Evolutionary conservation across 2,797 vertebrate species (phyloP).

Genomic region (Microchirus variegatus): DNA sequence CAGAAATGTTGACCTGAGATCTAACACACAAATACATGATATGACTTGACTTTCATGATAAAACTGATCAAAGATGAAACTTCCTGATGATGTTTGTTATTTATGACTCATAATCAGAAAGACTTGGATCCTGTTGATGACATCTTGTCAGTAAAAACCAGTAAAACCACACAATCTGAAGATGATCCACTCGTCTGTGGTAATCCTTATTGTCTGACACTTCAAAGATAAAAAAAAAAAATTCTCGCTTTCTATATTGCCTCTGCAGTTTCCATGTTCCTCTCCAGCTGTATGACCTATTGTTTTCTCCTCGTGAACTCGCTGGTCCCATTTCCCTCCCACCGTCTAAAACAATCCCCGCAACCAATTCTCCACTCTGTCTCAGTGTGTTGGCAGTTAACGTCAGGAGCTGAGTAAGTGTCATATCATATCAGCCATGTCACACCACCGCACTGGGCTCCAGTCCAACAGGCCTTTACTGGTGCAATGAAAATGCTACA

Average conservation of each 20-base stretch:
- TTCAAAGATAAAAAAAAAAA: background rate
- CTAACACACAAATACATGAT: too few relatives aligned
- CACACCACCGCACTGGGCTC: conserved; percentile 3
- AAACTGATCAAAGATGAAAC: too few relatives aligned
- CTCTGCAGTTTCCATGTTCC: background rate
- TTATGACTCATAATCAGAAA: too few relatives aligned
- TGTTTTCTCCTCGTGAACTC: too few relatives aligned
- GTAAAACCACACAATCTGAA: too few relatives aligned
- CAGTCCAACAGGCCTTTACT: conserved; percentile 24
- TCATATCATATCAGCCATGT: conserved; percentile 41
- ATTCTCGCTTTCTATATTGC: background rate
- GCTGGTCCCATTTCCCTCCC: background rate
- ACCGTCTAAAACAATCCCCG: conserved; percentile 8
- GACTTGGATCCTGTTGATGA: too few relatives aligned
- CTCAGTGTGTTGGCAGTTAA: conserved; percentile 20
- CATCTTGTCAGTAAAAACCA: too few relatives aligned
- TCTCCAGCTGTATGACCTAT: background rate
- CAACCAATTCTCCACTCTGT: background rate
- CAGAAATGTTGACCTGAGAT: too few relatives aligned
- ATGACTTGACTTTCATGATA: too few relatives aligned
- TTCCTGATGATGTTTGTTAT: too few relatives aligned
- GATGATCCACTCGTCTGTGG: too few relatives aligned
- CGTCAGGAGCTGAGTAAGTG: conserved; percentile 16
- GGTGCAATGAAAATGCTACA: conserved; percentile 19
- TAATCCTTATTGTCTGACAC: background rate